Conservation (phyloP, 2,797 vertebrate species). For the Sphenodon punctatus region DNA sequence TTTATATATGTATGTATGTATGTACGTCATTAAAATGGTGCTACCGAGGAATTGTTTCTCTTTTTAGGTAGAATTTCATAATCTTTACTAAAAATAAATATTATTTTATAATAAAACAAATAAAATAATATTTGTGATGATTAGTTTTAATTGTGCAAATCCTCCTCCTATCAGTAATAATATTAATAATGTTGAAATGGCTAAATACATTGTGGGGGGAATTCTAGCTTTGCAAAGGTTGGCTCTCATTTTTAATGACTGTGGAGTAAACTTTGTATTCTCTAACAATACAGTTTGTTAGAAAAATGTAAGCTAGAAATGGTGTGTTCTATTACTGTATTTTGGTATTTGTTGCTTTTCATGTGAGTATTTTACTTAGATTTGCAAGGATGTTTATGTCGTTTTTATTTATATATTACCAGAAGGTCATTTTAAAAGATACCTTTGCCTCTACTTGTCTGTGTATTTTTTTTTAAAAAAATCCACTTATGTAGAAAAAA, state of each 20-base stretch:
- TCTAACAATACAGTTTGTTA: too few species aligned
- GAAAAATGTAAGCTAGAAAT: not conserved
- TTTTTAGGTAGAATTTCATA: too few species aligned
- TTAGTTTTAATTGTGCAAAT: not conserved
- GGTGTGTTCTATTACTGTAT: not conserved
- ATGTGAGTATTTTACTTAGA: not conserved
- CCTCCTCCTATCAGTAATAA: not conserved
- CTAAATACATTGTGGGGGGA: not conserved
- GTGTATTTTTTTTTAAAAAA: too few species aligned
- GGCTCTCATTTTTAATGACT: too few species aligned
- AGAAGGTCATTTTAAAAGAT: conserved; percentile 26
- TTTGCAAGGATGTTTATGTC: conserved; percentile 31
- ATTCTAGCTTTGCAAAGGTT: too few species aligned
- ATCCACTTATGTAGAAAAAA: conserved; percentile 45
- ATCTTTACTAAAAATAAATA: too few species aligned
- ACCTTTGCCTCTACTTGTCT: conserved; percentile 24
- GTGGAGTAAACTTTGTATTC: too few species aligned
- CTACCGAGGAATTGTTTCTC: too few species aligned
- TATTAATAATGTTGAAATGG: not conserved
- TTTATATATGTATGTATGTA: too few species aligned
- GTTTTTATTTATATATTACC: conserved; percentile 15
- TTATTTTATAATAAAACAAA: too few species aligned
- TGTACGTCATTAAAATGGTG: too few species aligned
- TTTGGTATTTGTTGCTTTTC: not conserved
- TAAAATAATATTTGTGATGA: too few species aligned